Evolutionary conservation across 1,140 invertebrate species (phyloP).

Genomic region (Apis laboriosa): DNA sequence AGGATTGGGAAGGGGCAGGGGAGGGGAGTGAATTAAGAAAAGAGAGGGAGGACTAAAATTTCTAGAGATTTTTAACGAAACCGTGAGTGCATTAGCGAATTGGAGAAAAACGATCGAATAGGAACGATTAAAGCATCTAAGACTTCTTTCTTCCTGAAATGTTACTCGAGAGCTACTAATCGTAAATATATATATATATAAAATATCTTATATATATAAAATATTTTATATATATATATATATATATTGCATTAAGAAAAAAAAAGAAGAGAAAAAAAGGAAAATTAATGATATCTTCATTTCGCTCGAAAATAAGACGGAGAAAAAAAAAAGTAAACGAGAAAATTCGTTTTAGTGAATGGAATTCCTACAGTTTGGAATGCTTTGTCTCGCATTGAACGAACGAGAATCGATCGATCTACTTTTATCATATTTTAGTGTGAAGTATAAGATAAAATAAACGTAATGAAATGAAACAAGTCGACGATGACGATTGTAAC

Average conservation of each 20-base stretch:
- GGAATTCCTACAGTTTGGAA: conserved; percentile 67
- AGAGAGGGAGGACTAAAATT: conserved; percentile 14
- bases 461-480: conserved; percentile 68
- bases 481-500: conserved; percentile 70
- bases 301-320: conserved; percentile 35
- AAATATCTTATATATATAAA: background rate
- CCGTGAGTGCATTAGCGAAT: conserved; percentile 51
- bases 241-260: background rate
- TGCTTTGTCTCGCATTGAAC: conserved; percentile 62
- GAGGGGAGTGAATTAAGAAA: conserved; percentile 3
- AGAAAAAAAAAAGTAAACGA: background rate
- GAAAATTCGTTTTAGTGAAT: conserved; percentile 52
- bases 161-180: conserved; percentile 32
- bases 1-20: background rate
- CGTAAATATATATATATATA: background rate
- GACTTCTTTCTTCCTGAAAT: conserved; percentile 27
- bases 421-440: conserved; percentile 72
- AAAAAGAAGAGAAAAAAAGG: background rate
- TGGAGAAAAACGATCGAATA: conserved; percentile 46
- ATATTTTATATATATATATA: background rate
- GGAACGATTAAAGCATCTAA: conserved; percentile 5
- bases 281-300: conserved; percentile 34
- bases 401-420: conserved; percentile 63
- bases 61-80: conserved; percentile 50
- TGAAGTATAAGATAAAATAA: conserved; percentile 73